A percentile compares a stretch with the other conserved stretches of the same genome.
Conservation (phyloP, 2,888 invertebrate genomes). For the Villa cingulata region DNA sequence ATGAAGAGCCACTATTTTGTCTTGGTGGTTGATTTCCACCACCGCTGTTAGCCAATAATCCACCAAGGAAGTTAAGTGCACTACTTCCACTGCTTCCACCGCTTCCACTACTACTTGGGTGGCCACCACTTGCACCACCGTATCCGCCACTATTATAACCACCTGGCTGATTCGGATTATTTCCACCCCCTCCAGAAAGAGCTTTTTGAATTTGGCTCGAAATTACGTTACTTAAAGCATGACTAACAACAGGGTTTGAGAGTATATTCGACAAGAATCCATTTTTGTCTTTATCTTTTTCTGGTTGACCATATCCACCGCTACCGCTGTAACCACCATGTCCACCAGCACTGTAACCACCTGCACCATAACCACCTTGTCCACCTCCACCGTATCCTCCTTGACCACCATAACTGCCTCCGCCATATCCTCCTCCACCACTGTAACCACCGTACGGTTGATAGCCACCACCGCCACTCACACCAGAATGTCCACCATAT, state of each 20-base stretch:
- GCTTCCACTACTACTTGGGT: constrained; percentile 17
- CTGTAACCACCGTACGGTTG: constrained; percentile 11
- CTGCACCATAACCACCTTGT: constrained; percentile 18
- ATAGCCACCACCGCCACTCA: constrained; percentile 5
- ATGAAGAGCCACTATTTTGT: constrained; percentile 5
- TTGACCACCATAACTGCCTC: constrained; percentile 13
- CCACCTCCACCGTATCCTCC: constrained; percentile 17
- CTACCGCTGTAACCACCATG: not conserved
- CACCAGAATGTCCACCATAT: constrained; percentile 5
- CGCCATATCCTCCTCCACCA: constrained; percentile 16
- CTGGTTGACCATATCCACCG: not conserved
- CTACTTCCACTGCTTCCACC: constrained; percentile 11
- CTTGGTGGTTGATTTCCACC: not conserved
- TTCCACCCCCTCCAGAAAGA: constrained; percentile 27
- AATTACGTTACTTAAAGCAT: constrained; percentile 32
- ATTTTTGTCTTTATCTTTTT: constrained; percentile 17
- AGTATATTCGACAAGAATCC: constrained; percentile 32
- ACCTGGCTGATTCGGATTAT: not conserved
- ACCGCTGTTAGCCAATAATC: constrained; percentile 2
- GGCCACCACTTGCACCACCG: constrained; percentile 17
- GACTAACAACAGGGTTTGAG: constrained; percentile 31
- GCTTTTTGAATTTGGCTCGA: constrained; percentile 32
- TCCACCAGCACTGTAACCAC: constrained; percentile 21
- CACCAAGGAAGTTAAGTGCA: constrained; percentile 16
- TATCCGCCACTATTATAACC: constrained; percentile 25